phyloP scores from a whole-genome alignment of 2,797 vertebrate species.

The Cuculus canorus region DNA sequence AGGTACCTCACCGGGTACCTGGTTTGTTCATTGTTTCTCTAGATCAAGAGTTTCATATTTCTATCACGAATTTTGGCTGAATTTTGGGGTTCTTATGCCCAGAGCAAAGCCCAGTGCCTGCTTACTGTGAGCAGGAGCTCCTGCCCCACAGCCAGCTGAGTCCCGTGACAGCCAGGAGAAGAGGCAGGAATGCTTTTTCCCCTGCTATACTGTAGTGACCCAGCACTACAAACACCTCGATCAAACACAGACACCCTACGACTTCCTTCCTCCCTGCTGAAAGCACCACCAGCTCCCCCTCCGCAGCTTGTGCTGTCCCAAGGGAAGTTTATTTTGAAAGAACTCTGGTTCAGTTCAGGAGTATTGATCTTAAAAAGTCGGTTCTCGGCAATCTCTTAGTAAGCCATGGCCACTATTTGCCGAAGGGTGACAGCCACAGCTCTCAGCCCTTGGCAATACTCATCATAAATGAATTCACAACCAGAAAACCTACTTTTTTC shows the following conservation, averaged over 20 bases:
- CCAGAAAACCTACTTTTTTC: not conserved
- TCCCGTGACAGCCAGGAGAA: not conserved
- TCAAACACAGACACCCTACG: not conserved
- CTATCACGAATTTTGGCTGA: not conserved
- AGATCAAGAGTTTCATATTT: not conserved
- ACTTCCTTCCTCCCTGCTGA: not conserved
- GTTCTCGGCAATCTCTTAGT: not conserved
- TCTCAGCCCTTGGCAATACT: not conserved
- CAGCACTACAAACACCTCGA: not conserved
- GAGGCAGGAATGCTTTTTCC: not conserved
- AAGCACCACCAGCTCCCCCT: not conserved
- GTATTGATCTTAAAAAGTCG: not conserved
- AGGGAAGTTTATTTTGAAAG: not conserved
- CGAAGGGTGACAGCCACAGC: not conserved
- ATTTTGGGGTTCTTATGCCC: not conserved
- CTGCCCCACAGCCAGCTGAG: not conserved
- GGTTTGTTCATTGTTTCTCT: not conserved
- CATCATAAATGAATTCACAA: not conserved
- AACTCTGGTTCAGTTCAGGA: not conserved
- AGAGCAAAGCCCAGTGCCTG: not conserved
- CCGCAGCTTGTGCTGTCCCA: not conserved
- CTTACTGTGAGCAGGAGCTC: not conserved
- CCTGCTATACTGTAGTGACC: not conserved
- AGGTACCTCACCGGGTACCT: not conserved
- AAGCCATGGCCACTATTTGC: not conserved